Evolutionary conservation across 1,140 invertebrate species (phyloP).

Genomic region (Drosophila nikananu): DNA sequence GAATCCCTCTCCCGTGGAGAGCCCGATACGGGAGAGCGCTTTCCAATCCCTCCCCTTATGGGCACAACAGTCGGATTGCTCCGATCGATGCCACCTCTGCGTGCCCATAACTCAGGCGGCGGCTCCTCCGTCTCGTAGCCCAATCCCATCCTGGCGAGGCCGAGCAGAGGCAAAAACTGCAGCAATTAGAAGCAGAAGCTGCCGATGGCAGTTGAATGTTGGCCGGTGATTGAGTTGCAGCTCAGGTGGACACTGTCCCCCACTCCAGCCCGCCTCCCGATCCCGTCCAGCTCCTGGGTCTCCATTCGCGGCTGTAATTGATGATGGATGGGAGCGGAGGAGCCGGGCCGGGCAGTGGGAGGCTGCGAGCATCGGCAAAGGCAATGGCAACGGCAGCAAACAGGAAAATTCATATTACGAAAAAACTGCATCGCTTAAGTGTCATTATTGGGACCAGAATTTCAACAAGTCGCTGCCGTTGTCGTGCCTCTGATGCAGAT

Average conservation of each 20-base stretch:
- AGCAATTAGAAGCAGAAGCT: slow-evolving; percentile 74
- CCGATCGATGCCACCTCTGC: slow-evolving; percentile 47
- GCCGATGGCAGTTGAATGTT: slow-evolving; percentile 63
- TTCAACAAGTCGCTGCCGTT: slow-evolving; percentile 68
- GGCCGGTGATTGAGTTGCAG: slow-evolving; percentile 75
- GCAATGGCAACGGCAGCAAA: slow-evolving; percentile 50
- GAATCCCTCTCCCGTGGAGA: slow-evolving; percentile 13
- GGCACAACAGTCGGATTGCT: slow-evolving; percentile 27
- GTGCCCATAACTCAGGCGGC: slow-evolving; percentile 50
- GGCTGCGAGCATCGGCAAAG: slow-evolving; percentile 28
- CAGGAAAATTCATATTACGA: slow-evolving; percentile 82
- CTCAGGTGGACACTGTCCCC: slow-evolving; percentile 53
- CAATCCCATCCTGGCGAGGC: slow-evolving; percentile 35
- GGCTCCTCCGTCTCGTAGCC: neutral
- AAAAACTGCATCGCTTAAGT: slow-evolving; percentile 82
- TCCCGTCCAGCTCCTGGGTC: slow-evolving; percentile 3
- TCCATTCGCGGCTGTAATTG: slow-evolving; percentile 61
- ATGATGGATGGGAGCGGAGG: slow-evolving; percentile 32
- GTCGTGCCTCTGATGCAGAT: slow-evolving; percentile 52
- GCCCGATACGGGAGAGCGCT: slow-evolving; percentile 50
- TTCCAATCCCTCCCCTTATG: slow-evolving; percentile 49
- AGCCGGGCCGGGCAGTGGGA: slow-evolving; percentile 19
- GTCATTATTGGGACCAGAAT: slow-evolving; percentile 82
- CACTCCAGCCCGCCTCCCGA: neutral
- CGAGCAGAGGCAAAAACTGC: slow-evolving; percentile 52